Percentiles rank a stretch among this genome's conserved stretches.
phyloP scores from a whole-genome alignment of 2,797 vertebrate species.

The Leucoraja ocellata region DNA sequence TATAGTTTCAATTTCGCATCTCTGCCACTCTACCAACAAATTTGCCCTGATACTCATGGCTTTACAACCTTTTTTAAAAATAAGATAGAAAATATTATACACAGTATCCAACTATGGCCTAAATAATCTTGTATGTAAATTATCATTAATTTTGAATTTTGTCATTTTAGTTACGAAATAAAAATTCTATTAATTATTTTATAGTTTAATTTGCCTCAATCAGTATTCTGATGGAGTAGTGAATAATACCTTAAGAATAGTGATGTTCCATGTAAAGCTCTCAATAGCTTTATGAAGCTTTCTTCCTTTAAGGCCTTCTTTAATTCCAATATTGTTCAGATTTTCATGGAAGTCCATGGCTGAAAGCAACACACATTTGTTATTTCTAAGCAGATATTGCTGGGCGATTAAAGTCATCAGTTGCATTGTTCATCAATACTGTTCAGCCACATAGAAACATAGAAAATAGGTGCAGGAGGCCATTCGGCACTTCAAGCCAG shows the following conservation, averaged over 20 bases:
- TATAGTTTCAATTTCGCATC: neutral
- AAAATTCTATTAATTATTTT: neutral
- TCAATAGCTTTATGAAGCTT: conserved; percentile 90
- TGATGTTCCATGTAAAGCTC: conserved; percentile 98
- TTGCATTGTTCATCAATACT: neutral
- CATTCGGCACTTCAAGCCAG: neutral
- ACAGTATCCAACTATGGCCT: neutral
- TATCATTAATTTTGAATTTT: neutral
- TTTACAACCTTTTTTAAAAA: neutral
- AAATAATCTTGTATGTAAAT: neutral
- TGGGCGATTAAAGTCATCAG: neutral
- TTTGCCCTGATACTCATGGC: neutral
- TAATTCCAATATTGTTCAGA: conserved; percentile 76
- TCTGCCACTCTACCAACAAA: neutral
- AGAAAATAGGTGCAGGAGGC: neutral
- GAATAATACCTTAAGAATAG: conserved; percentile 82
- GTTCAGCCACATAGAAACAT: neutral
- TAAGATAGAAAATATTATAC: neutral
- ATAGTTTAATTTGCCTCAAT: neutral
- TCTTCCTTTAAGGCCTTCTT: conserved; percentile 88
- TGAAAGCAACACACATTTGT: conserved; percentile 50
- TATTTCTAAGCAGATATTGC: neutral
- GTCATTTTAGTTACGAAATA: neutral
- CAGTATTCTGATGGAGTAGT: neutral
- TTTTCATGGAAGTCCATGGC: conserved; percentile 98